A percentile compares a stretch with the other conserved stretches of the same genome.
Evolutionary conservation across 2,888 invertebrate genomes (phyloP).

Genomic region (Gnatocerus cornutus): DNA sequence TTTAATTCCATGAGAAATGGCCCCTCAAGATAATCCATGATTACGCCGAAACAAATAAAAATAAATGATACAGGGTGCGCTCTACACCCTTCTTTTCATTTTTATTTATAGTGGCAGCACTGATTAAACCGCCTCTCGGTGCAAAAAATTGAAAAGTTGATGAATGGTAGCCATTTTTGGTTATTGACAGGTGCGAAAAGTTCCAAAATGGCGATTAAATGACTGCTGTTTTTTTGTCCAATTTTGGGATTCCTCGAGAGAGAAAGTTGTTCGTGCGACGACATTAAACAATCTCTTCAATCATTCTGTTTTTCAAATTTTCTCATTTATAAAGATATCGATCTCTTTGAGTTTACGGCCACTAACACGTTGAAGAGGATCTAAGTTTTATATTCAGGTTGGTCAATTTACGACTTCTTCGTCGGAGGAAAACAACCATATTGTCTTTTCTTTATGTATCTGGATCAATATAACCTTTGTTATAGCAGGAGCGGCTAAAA

Average conservation of each 20-base stretch:
- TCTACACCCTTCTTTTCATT: neutral
- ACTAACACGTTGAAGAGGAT: slow-evolving; percentile 16
- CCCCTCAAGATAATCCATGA: neutral
- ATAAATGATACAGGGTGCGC: neutral
- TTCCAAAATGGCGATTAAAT: slow-evolving; percentile 3
- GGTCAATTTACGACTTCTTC: slow-evolving; percentile 22
- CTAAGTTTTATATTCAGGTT: slow-evolving; percentile 22
- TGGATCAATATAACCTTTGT: slow-evolving; percentile 5
- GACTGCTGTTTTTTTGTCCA: neutral
- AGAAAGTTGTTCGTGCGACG: neutral
- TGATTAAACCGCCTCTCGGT: slow-evolving; percentile 12
- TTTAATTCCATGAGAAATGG: too few relatives aligned
- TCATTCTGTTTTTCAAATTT: neutral
- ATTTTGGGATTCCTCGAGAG: too few relatives aligned
- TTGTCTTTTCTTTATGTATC: slow-evolving; percentile 22
- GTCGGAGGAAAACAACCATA: slow-evolving; percentile 3
- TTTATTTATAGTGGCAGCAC: slow-evolving; percentile 5
- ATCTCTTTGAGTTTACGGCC: slow-evolving; percentile 14
- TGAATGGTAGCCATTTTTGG: slow-evolving; percentile 6
- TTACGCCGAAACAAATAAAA: slow-evolving; percentile 12
- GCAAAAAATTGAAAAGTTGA: slow-evolving; percentile 19
- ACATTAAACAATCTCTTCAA: neutral
- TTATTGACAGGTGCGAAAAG: slow-evolving; percentile 5
- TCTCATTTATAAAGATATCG: slow-evolving; percentile 25
- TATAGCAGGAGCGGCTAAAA: neutral